Evolutionary conservation across 2,113 vertebrate genomes (phyloP), one percentile per base, ranked within the genome.

Genomic region (Ia io): DNA sequence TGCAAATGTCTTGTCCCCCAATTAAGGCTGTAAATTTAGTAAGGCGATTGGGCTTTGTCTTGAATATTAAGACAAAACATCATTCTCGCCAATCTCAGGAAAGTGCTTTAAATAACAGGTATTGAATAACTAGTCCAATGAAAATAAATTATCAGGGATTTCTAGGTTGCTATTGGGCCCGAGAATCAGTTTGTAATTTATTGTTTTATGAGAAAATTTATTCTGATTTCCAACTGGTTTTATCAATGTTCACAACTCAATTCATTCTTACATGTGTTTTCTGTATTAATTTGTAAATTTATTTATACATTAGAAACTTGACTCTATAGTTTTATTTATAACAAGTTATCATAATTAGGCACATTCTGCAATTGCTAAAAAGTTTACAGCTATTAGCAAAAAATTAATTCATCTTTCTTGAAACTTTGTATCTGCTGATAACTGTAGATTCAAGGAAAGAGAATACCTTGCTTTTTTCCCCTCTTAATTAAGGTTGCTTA

Each of bases 351-450:
- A 88, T 69, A 92, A 80, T 14, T 25, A 85, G 63, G 4, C 12
- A 67, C 1, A n/a, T 2, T 77, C n/a, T 18, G 42, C 44, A 89
- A 80, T 95, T 80, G 77, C 71, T 93, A 78, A 51, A 51, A 94
- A 88, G 74, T 87, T 97, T 88, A 73, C 5, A 88, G 82, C 12
- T 67, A 88, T 65, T 95, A 70, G 30, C 9, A 91, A 89, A 89
- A 95, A 67, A 69, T 90, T 65, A 65, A 49, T 59, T 94, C 9
- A 61, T 76, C 44, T 69, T 53, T 49, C 40, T 90, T 82, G 2
- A 77, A 94, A 93, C 73, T 90, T 91, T 90, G 7, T 93, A 71
- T 90, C 69, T 97, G 91, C 82, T 96, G 73, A 94, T 76, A 94
- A 74, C 22, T 32, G 9, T 74, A 83, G 59, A 84, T 85, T 92